Conservation (phyloP, 2,888 invertebrate genomes). For the Mythimna lalbum region DNA sequence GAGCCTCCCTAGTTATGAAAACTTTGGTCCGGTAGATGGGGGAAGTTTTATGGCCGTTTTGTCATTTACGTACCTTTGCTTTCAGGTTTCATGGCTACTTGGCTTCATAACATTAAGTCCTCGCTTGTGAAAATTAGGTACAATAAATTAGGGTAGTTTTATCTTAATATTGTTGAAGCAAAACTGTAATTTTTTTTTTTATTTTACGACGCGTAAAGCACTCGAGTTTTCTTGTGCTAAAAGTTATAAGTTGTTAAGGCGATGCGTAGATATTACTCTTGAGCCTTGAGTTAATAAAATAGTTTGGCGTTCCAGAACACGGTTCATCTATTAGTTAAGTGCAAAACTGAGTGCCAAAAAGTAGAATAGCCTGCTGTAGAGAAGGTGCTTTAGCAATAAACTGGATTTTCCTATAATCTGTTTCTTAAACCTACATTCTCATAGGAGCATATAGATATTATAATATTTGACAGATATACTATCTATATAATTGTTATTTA, state of each 20-base stretch:
- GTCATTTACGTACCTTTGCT: conserved; percentile 71
- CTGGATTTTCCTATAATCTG: too few species aligned
- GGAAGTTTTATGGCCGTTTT: conserved; percentile 69
- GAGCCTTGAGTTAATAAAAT: neutral
- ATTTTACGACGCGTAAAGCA: conserved; percentile 20
- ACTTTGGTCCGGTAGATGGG: conserved; percentile 69
- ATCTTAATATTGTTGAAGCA: conserved; percentile 43
- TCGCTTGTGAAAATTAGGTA: conserved; percentile 63
- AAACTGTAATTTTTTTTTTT: conserved; percentile 36
- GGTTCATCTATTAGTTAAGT: neutral
- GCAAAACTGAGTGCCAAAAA: too few species aligned
- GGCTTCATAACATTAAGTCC: conserved; percentile 60
- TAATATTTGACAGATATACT: too few species aligned
- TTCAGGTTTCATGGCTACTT: conserved; percentile 71
- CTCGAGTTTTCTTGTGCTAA: conserved; percentile 26
- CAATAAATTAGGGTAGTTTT: conserved; percentile 60
- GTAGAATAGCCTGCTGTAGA: too few species aligned
- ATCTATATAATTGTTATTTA: too few species aligned
- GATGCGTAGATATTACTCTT: conserved; percentile 10
- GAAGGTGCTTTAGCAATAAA: too few species aligned
- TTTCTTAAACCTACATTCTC: too few species aligned
- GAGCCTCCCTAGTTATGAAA: conserved; percentile 73
- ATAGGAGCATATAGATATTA: too few species aligned
- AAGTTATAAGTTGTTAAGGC: conserved; percentile 18
- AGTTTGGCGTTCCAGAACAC: neutral